Evolutionary conservation across 2,888 invertebrate genomes (phyloP).

Genomic region (Rhamphomyia laevipes): DNA sequence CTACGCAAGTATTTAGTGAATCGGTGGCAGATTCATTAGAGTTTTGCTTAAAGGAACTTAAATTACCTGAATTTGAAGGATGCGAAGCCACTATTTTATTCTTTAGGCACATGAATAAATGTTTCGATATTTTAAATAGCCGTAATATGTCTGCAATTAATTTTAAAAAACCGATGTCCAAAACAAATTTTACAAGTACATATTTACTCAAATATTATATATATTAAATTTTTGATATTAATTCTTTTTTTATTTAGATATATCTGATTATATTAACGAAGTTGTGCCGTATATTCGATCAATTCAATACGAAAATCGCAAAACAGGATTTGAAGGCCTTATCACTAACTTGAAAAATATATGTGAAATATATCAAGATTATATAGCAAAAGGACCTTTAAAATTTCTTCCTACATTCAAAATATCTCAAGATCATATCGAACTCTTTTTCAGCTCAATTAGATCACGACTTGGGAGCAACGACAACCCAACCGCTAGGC

Average conservation of each 20-base stretch:
- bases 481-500: conserved; percentile 9
- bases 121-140: conserved; percentile 20
- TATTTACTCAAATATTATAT: no score
- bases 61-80: conserved; percentile 15
- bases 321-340: conserved; percentile 13
- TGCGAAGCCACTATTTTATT: conserved; percentile 16
- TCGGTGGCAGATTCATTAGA: conserved; percentile 19
- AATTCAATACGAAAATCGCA: neutral
- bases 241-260: neutral
- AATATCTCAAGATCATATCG: conserved; percentile 17
- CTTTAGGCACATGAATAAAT: conserved; percentile 15
- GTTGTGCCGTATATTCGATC: neutral
- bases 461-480: conserved; percentile 14
- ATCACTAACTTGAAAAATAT: conserved; percentile 8
- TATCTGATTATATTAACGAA: neutral
- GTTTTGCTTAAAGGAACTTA: conserved; percentile 14
- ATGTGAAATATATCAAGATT: neutral
- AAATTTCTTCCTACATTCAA: conserved; percentile 16
- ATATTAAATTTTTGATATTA: no score
- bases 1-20: conserved; percentile 14
- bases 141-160: conserved; percentile 9
- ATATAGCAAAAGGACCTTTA: conserved; percentile 3
- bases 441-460: conserved; percentile 15
- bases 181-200: neutral
- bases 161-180: neutral